Percentiles rank a stretch among this genome's conserved stretches.
Evolutionary conservation across 1,140 invertebrate species (phyloP).

Genomic region (Drosophila ogumai): DNA sequence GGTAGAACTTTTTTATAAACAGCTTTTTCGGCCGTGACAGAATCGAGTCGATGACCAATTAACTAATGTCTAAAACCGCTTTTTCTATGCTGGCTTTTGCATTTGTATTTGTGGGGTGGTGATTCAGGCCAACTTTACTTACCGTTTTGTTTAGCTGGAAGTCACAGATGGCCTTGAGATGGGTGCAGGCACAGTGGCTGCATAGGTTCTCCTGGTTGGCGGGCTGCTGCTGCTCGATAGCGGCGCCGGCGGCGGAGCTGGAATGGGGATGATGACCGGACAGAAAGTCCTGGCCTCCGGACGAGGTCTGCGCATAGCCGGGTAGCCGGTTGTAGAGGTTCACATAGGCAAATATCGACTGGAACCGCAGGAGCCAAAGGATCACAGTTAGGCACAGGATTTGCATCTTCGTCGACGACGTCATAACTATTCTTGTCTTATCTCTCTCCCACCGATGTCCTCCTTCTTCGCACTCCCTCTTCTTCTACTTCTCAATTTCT

Average conservation of each 20-base stretch:
- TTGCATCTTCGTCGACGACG: background rate
- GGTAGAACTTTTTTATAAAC: constrained; percentile 3
- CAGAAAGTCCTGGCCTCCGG: constrained; percentile 1
- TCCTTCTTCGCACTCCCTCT: background rate
- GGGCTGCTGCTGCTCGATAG: background rate
- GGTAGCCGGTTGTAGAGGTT: constrained; percentile 9
- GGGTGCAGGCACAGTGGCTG: constrained; percentile 37
- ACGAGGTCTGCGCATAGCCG: constrained; percentile 5
- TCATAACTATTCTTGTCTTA: background rate
- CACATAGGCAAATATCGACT: background rate
- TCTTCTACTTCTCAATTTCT: background rate
- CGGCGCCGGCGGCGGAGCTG: background rate
- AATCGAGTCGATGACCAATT: constrained; percentile 27
- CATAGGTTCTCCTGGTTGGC: constrained; percentile 36
- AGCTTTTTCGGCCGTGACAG: constrained; percentile 2
- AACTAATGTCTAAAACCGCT: constrained; percentile 26
- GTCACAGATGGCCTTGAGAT: constrained; percentile 29
- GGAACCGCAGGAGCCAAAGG: background rate
- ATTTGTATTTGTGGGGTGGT: constrained; percentile 1
- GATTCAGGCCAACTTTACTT: constrained; percentile 20
- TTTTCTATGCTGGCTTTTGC: background rate
- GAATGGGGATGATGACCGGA: background rate
- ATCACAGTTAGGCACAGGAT: background rate
- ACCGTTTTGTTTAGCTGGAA: constrained; percentile 53
- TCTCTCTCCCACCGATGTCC: background rate